Conservation (phyloP, 1,140 invertebrate genomes). For the Tyrophagus putrescentiae region DNA sequence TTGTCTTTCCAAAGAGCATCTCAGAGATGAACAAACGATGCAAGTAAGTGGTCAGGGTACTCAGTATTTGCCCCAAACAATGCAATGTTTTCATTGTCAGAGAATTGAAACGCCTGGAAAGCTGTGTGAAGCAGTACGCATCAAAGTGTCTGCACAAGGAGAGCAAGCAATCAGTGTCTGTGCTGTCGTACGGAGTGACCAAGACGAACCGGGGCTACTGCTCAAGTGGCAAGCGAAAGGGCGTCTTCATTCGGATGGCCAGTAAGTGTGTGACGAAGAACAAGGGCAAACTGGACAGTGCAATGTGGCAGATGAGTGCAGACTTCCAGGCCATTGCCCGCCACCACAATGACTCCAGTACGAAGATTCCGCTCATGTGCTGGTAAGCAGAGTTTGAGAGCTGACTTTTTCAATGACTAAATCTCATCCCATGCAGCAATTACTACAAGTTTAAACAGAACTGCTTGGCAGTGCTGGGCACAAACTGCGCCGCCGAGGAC, state of each 20-base stretch:
- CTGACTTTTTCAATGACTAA: background rate
- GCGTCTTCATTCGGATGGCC: background rate
- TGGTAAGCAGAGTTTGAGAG: conserved; percentile 5
- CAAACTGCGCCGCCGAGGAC: background rate
- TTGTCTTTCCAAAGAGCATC: background rate
- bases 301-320: background rate
- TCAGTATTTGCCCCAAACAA: background rate
- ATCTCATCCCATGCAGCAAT: conserved; percentile 1
- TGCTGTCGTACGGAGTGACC: background rate
- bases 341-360: background rate
- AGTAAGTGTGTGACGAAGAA: background rate
- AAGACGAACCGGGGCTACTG: conserved; percentile 9
- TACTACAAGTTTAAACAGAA: background rate
- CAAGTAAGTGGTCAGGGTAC: background rate
- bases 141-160: background rate
- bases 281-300: background rate
- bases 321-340: background rate
- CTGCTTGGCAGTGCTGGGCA: background rate
- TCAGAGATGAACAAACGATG: conserved; percentile 2
- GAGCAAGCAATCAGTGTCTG: background rate
- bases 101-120: conserved; percentile 1
- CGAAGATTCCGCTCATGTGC: conserved; percentile 1
- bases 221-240: background rate
- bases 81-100: background rate
- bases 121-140: background rate